phyloP scores from a whole-genome alignment of 2,797 vertebrate species.

The Acropternis orthonyx region DNA sequence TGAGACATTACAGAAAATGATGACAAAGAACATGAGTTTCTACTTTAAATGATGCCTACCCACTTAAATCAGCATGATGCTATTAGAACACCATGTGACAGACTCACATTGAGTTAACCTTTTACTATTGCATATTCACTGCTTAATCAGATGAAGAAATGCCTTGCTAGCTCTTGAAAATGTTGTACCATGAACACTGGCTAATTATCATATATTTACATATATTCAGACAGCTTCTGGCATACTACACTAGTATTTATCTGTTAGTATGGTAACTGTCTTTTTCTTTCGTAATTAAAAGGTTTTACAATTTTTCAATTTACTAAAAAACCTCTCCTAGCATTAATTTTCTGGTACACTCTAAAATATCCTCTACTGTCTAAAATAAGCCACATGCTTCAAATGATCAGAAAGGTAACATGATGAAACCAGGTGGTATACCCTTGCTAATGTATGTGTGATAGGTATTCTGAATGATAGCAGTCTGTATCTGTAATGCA shows the following conservation, averaged over 20 bases:
- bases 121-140: conserved; percentile 44
- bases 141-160: conserved; percentile 60
- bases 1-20: conserved; percentile 20
- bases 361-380: background rate
- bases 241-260: background rate
- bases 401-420: background rate
- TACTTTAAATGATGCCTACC: conserved; percentile 31
- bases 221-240: conserved; percentile 29
- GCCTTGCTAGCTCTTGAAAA: conserved; percentile 46
- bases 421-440: background rate
- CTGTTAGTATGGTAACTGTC: background rate
- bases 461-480: background rate
- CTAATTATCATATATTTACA: conserved; percentile 67
- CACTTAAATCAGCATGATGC: background rate
- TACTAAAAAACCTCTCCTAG: background rate
- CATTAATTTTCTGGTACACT: background rate
- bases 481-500: background rate
- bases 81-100: conserved; percentile 1
- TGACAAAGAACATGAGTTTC: conserved; percentile 36
- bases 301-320: background rate
- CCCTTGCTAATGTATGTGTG: background rate
- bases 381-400: background rate
- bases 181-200: background rate
- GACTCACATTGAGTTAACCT: conserved; percentile 60
- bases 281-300: background rate